These are phyloP conservation scores for Cinclus mexicanus DNA, from an alignment of 2,113 vertebrate genomes.

Conservation along the genomic window DNA sequence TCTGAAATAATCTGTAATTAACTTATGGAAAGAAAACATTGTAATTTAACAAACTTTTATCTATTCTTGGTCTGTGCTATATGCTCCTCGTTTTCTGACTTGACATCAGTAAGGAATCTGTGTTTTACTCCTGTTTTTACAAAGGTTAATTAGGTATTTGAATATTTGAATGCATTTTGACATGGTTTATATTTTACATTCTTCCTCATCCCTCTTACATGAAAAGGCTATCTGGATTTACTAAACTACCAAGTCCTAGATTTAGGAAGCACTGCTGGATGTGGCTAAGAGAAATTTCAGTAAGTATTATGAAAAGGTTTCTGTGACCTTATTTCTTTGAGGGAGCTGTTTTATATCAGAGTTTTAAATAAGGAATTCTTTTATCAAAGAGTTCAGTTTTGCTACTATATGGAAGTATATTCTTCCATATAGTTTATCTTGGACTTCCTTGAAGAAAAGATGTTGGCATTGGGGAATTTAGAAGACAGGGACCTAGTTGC, in stretches of 20 bases:
- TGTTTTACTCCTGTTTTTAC: not conserved
- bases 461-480: not conserved
- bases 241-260: fast-evolving
- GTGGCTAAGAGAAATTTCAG: conserved; percentile 86
- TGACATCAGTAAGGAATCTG: not conserved
- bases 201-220: not conserved
- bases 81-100: not conserved
- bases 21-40: not conserved
- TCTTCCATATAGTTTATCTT: not conserved
- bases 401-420: not conserved
- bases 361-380: not conserved
- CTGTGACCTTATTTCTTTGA: not conserved
- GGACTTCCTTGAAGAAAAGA: not conserved
- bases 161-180: not conserved
- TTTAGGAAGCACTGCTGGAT: conserved; percentile 80
- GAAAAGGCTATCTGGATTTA: not conserved
- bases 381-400: not conserved
- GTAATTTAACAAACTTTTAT: not conserved
- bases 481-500: not conserved
- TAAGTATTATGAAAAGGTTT: conserved; percentile 70
- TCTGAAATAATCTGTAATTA: not conserved
- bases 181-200: not conserved
- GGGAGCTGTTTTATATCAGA: not conserved
- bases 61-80: not conserved
- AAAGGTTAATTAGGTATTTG: not conserved